Evolutionary conservation across 1,140 invertebrate species (phyloP), one percentile per base, ranked within the genome.

Genomic region (Neodiprion virginianus): DNA sequence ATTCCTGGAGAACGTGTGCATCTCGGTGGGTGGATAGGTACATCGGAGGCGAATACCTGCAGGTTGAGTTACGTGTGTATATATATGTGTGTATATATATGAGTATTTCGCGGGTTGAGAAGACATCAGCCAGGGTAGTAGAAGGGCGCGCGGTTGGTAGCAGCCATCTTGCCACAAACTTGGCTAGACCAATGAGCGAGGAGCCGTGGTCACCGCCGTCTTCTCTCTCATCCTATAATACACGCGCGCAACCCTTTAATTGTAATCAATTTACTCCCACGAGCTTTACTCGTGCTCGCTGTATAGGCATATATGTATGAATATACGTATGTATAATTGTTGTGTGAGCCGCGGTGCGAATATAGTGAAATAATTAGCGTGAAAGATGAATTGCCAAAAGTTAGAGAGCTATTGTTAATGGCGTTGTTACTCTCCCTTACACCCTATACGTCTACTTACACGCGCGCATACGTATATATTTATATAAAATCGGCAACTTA

Each of bases 91-190:
- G 17, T 14, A 53, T 8, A 74, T 40, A 69, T 23, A 74, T n/a
- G 69, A 48, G 9, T 49, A n/a, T 72, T 48, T 48, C 28, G 48
- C 17, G 70, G 76, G 71, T 53, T 72, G 76, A 71, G 67, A 75
- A 67, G 72, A 67, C 75, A 81, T 72, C 71, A 74, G 75, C 48
- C 71, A 70, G 67, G 67, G 68, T 10, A 66, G 61, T 74, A 70
- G 73, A 61, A 61, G 53, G 53, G 53, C 53, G 53, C 53, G 28
- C n/a, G 5, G 53, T 61, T 73, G 79, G 79, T 79, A 84, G 83
- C 87, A 87, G 88, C 88, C 88, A 89, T 89, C 86, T 89, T 89
- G 87, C 88, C 87, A 87, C 88, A 88, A 89, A 87, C 87, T 87
- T 85, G 85, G 86, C 85, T 88, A 87, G 85, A 88, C 88, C 88